Conservation (phyloP, 2,888 invertebrate species). For the Pelosia muscerda region DNA sequence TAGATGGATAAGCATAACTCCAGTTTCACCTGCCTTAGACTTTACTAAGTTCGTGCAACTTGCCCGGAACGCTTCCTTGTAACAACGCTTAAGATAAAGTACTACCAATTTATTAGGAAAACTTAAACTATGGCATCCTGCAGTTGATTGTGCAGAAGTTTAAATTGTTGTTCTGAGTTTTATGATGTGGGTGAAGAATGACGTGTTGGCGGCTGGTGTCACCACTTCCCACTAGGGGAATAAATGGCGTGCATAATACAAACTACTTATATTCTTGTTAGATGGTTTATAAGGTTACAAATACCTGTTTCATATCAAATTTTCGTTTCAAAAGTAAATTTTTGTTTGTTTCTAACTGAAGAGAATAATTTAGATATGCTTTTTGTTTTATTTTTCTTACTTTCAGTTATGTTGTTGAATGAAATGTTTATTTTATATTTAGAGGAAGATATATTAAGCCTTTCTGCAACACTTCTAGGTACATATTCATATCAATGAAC, state of each 20-base stretch:
- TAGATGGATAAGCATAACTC: slow-evolving; percentile 52
- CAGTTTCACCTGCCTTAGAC: slow-evolving; percentile 49
- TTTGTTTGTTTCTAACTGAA: background rate
- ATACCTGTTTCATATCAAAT: background rate
- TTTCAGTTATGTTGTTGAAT: background rate
- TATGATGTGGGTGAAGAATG: slow-evolving; percentile 29
- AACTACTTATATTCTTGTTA: slow-evolving; percentile 17
- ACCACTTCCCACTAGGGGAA: slow-evolving; percentile 20
- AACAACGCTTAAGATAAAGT: slow-evolving; percentile 65
- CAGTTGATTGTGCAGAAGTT: slow-evolving; percentile 45
- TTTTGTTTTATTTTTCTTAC: background rate
- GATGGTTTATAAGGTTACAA: slow-evolving; percentile 5
- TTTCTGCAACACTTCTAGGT: too few species aligned
- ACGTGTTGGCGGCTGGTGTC: slow-evolving; percentile 30
- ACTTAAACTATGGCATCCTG: slow-evolving; percentile 60
- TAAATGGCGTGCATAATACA: slow-evolving; percentile 17
- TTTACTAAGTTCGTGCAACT: slow-evolving; percentile 53
- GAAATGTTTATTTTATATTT: too few species aligned
- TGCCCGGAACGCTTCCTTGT: slow-evolving; percentile 44
- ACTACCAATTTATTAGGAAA: slow-evolving; percentile 71
- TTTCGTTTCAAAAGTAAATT: background rate
- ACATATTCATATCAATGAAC: too few species aligned
- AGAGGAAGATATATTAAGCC: too few species aligned
- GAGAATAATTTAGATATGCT: background rate
- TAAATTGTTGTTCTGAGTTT: slow-evolving; percentile 47